These are phyloP conservation scores for Scarus forsteni DNA, from an alignment of 2,797 vertebrate genomes.

Conservation along the genomic window DNA sequence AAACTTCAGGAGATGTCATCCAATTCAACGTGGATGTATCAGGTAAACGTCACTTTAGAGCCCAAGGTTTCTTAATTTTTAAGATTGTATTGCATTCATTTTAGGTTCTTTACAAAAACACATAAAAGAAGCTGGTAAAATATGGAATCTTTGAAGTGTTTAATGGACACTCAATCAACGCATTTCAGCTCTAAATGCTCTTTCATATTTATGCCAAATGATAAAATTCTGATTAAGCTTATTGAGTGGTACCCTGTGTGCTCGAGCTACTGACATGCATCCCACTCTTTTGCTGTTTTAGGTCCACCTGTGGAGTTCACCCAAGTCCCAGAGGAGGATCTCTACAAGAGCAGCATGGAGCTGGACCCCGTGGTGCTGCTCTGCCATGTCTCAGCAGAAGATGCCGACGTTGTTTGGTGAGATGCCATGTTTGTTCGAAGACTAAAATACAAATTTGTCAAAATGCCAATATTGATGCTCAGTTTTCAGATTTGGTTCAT, in stretches of 20 bases:
- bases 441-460: background rate
- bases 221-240: background rate
- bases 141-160: no score
- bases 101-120: no score
- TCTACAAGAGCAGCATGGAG: conserved; percentile 83
- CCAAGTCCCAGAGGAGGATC: conserved; percentile 73
- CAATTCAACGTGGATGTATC: conserved; percentile 79
- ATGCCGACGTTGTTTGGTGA: conserved; percentile 82
- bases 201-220: background rate
- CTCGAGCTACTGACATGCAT: background rate
- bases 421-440: background rate
- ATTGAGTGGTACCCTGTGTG: background rate
- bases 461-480: background rate
- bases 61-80: no score
- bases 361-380: conserved; percentile 87
- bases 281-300: conserved; percentile 26
- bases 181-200: no score
- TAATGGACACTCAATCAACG: no score
- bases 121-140: no score
- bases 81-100: no score
- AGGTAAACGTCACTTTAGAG: conserved; percentile 55
- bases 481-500: background rate
- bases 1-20: conserved; percentile 71
- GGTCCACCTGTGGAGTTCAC: conserved; percentile 80
- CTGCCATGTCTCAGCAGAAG: conserved; percentile 86